Conservation (phyloP, 2,888 invertebrate genomes). For the Phasia obesa region DNA sequence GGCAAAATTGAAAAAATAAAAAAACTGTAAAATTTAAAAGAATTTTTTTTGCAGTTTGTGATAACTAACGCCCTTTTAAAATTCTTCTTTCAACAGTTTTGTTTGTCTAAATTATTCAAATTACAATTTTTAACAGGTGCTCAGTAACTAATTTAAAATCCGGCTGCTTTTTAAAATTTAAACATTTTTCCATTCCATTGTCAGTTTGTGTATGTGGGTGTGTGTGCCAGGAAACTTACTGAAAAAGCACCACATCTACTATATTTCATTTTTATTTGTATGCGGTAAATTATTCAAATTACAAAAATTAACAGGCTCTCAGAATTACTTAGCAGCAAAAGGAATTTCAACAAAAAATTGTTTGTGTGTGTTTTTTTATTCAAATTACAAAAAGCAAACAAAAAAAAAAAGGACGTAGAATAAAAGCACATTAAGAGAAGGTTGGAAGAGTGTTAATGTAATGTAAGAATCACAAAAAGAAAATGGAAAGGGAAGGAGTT, state of each 20-base stretch:
- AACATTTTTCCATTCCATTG: too few species aligned
- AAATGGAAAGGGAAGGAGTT: neutral
- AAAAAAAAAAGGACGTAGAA: slow-evolving; percentile 31
- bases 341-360: slow-evolving; percentile 12
- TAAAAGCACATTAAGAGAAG: slow-evolving; percentile 40
- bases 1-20: too few species aligned
- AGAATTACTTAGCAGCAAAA: slow-evolving; percentile 55
- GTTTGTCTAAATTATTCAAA: slow-evolving; percentile 73
- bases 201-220: slow-evolving; percentile 1
- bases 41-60: too few species aligned
- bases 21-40: too few species aligned
- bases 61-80: neutral
- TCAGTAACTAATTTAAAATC: slow-evolving; percentile 46
- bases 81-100: neutral
- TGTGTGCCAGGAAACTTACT: neutral
- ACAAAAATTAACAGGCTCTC: slow-evolving; percentile 72
- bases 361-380: slow-evolving; percentile 37
- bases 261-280: slow-evolving; percentile 32
- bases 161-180: neutral
- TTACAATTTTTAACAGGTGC: slow-evolving; percentile 71
- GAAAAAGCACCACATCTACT: neutral
- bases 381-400: slow-evolving; percentile 51
- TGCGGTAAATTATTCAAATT: slow-evolving; percentile 74
- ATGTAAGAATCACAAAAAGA: slow-evolving; percentile 47
- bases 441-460: slow-evolving; percentile 65